Evolutionary conservation across 2,888 invertebrate species (phyloP), one percentile per base, ranked within the genome.

Genomic region (Harpagoxenus sublaevis): DNA sequence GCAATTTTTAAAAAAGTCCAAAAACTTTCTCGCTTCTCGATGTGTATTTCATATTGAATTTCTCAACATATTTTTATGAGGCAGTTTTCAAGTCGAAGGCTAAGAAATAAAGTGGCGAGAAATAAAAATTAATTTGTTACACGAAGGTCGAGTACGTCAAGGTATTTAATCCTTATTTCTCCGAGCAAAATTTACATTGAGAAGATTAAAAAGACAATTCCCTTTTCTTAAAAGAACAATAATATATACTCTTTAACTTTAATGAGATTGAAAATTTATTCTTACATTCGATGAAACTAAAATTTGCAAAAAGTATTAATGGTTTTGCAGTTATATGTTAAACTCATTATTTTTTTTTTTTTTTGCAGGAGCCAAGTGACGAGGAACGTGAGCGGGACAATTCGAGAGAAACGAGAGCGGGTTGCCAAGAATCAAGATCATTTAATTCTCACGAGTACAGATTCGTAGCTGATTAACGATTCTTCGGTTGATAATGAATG

Each of bases 371-470:
- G 9, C 39, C 18, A 60, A 63, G 53, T 12, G 63, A 62, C 31
- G 23, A 39, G 65, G 77, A 77, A 77, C 5, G 35, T 57, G 39
- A 55, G 10, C 15, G 42, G 55, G 63, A 51, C 9, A 39, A 42
- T 82, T 23, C n/a, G 35, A 55, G 10, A 57, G n/a, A 66, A 48
- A 66, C 18, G 23, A 65, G 23, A 65, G 6, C 8, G 10, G 12
- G 10, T 18, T 60, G 91, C 86, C 91, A 92, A 93, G 91, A 93
- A 93, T 93, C 89, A 93, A 93, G 90, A 92, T 93, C 91, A 90
- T 93, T 91, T 93, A 93, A 93, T 94, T 94, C 84, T 91, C 88
- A 92, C 91, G 90, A 92, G 87, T 92, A 92, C 93, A 92, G 92
- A 88, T 89, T 91, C 87, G 73, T 87, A 89, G 86, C 85, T 86